Evolutionary conservation across 2,797 vertebrate genomes (phyloP).

Genomic region (Anguilla pacifica): DNA sequence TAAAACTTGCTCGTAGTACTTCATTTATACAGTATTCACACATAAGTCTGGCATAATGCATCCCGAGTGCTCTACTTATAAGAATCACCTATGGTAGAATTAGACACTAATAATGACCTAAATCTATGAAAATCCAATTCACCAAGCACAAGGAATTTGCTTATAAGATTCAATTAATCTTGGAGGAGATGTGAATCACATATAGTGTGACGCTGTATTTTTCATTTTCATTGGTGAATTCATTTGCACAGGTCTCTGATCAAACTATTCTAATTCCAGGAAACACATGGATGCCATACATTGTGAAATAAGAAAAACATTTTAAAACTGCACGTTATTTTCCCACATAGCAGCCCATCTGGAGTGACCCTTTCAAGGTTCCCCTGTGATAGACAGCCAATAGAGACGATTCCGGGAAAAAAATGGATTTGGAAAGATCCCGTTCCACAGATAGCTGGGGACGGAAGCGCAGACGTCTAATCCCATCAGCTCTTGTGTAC

Average conservation of each 20-base stretch:
- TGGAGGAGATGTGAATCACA: background rate
- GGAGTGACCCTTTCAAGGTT: slow-evolving; percentile 66
- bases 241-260: background rate
- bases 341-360: slow-evolving; percentile 35
- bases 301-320: background rate
- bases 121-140: background rate
- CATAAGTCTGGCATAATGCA: background rate
- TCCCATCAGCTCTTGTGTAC: slow-evolving; percentile 68
- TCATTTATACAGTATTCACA: background rate
- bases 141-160: background rate
- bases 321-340: slow-evolving; percentile 44
- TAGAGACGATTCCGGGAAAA: slow-evolving; percentile 70
- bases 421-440: slow-evolving; percentile 37
- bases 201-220: background rate
- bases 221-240: background rate
- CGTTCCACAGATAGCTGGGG: slow-evolving; percentile 63
- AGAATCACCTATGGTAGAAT: background rate
- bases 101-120: background rate
- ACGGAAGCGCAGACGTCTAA: slow-evolving; percentile 56
- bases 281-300: slow-evolving; percentile 55
- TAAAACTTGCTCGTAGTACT: background rate
- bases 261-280: slow-evolving; percentile 46
- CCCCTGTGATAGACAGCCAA: slow-evolving; percentile 49
- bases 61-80: background rate
- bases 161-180: background rate